phyloP scores from a whole-genome alignment of 2,797 vertebrate species.

The Paguma larvata region DNA sequence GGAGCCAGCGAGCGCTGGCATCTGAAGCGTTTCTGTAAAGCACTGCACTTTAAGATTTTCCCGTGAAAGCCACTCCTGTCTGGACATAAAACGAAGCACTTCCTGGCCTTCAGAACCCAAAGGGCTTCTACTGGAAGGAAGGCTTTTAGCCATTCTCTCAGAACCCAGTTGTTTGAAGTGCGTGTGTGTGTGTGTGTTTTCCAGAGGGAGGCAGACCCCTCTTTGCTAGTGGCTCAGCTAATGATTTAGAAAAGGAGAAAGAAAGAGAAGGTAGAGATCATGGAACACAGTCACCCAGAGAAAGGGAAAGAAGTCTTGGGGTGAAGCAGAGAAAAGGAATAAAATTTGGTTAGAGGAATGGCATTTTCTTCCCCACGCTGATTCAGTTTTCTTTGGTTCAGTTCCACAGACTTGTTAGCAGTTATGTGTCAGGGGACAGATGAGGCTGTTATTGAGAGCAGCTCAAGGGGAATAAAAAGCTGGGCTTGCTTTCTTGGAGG shows the following conservation, averaged over 20 bases:
- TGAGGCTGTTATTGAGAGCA: not conserved
- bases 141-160: constrained; percentile 53
- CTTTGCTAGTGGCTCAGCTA: not conserved
- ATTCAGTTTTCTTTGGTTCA: not conserved
- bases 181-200: not conserved
- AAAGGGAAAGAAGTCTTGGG: not conserved
- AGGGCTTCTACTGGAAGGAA: constrained; percentile 52
- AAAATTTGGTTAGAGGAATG: not conserved
- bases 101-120: constrained; percentile 42
- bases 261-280: not conserved
- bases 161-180: constrained; percentile 62
- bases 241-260: not conserved
- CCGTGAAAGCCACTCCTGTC: not conserved
- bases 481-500: not conserved
- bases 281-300: not conserved
- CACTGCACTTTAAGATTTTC: not conserved
- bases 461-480: not conserved
- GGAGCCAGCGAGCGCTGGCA: not conserved
- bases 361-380: not conserved
- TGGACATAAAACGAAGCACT: not conserved
- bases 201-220: not conserved
- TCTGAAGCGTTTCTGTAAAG: not conserved
- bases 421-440: not conserved
- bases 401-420: not conserved
- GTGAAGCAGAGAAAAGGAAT: not conserved